Evolutionary conservation across 2,797 vertebrate species (phyloP).

Genomic region (Hephaestus fuliginosus): DNA sequence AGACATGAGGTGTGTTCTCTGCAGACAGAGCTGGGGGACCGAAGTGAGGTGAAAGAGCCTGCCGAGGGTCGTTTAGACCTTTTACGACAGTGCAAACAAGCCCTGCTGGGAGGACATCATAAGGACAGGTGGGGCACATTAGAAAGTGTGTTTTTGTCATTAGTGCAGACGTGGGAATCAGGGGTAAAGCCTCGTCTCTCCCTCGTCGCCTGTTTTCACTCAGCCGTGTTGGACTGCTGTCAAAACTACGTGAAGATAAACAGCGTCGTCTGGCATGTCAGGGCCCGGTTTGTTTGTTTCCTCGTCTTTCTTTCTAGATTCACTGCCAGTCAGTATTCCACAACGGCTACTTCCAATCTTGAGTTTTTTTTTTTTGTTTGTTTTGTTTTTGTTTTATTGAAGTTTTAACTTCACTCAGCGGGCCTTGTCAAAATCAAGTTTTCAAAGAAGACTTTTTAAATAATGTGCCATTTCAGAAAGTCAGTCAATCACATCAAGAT

Average conservation of each 20-base stretch:
- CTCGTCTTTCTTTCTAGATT: not conserved
- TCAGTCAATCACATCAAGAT: not conserved
- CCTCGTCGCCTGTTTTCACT: conserved; percentile 40
- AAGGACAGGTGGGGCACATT: conserved; percentile 68
- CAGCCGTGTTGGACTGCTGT: conserved; percentile 31
- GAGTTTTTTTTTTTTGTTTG: too few species aligned
- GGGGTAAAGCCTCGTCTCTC: not conserved
- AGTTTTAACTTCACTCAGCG: not conserved
- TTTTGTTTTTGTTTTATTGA: not conserved
- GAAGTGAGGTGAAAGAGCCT: conserved; percentile 14
- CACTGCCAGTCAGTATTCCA: not conserved
- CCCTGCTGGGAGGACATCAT: conserved; percentile 58
- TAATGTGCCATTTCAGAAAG: not conserved
- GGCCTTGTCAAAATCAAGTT: not conserved
- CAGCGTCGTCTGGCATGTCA: conserved; percentile 2
- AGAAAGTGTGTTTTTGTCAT: conserved; percentile 78
- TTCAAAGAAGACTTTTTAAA: not conserved
- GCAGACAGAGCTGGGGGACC: conserved; percentile 10
- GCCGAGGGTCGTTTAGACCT: conserved; percentile 32
- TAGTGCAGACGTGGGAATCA: conserved; percentile 58
- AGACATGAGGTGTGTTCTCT: conserved; percentile 2
- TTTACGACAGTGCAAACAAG: conserved; percentile 70
- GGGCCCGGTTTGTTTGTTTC: conserved; percentile 10
- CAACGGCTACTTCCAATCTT: not conserved
- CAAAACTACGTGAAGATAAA: conserved; percentile 48